Evolutionary conservation across 2,113 vertebrate genomes (phyloP).

Genomic region (Istiophorus platypterus): DNA sequence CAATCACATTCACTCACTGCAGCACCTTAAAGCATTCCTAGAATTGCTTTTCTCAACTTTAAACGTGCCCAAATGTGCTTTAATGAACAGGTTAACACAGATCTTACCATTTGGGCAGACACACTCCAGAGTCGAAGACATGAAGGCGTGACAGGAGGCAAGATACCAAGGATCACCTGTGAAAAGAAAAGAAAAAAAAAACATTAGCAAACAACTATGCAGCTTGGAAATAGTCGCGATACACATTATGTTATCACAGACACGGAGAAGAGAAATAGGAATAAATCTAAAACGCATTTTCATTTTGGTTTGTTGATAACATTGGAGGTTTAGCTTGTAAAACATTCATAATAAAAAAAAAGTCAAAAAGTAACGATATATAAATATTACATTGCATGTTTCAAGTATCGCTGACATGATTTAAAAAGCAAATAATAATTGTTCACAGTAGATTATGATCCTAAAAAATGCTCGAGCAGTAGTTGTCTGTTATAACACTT

Average conservation of each 20-base stretch:
- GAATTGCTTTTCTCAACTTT: conserved; percentile 72
- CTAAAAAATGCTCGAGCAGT: background rate
- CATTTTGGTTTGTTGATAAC: background rate
- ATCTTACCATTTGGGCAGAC: conserved; percentile 73
- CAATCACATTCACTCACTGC: conserved; percentile 60
- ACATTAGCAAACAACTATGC: conserved; percentile 16
- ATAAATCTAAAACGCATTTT: background rate
- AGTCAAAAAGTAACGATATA: background rate
- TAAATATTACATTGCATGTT: background rate
- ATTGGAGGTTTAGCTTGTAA: background rate
- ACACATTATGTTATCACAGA: background rate
- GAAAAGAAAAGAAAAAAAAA: conserved; percentile 25
- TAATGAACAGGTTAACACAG: conserved; percentile 73
- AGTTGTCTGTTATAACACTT: background rate
- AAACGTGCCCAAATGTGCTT: conserved; percentile 72
- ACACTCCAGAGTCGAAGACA: conserved; percentile 36
- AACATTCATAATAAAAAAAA: background rate
- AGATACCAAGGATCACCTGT: conserved; percentile 51
- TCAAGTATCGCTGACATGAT: background rate
- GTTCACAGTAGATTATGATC: background rate
- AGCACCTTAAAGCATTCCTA: conserved; percentile 76
- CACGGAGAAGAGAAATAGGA: background rate
- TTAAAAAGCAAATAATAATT: conserved; percentile 3
- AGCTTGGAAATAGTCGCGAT: background rate
- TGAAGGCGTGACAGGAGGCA: conserved; percentile 35